Base-by-base conservation (phyloP, 2,888 invertebrate genomes). In the Megaustenia siamemsis region DNA sequence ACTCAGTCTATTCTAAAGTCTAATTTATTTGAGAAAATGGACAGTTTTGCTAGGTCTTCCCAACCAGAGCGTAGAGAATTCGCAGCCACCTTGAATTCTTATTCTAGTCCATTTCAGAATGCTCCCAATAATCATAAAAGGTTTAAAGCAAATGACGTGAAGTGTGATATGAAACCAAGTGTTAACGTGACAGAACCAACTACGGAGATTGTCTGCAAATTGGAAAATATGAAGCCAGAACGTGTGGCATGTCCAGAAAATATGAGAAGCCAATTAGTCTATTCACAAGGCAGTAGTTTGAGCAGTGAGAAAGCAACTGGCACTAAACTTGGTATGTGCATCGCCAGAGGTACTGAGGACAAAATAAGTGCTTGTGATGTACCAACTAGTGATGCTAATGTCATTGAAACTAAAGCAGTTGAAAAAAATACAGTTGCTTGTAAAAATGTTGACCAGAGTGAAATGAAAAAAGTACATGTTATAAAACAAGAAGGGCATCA, bases 11-110 rank as follows among this genome's bases (percentile, higher is more conserved):
- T 71, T 28, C 69, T 69, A 35, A 60, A 60, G 4, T 35, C 83
- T 35, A 83, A 83, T 35, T 53, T 83, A 32, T 83, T 83, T 78
- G 83, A 83, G n/a, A 77, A 53, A 60, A 83, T 83, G 83, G 69
- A 38, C 28, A 53, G 43, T 21, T 38, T 83, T 24, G 68, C 40
- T 69, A 83, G 43, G 53, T 73, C 60, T 21, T 71, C 82, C 1
- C 10, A 40, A 0, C 6, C 28, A 6, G 81, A 80, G 12, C 15
- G 43, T 15, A 66, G 15, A 45, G 43, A 66, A 32, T 21, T 66
- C 4, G 28, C 63, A 24, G 21, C 38, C 18, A 40, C 40, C 1
- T 56, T 60, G 24, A 10, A 21, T 21, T 35, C 28, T 18, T 49
- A n/a, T 40, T 45, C 78, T 78, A 63, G 77, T 77, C 77, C 60